phyloP scores from a whole-genome alignment of 2,113 vertebrate genomes.

The Scopus umbretta region DNA sequence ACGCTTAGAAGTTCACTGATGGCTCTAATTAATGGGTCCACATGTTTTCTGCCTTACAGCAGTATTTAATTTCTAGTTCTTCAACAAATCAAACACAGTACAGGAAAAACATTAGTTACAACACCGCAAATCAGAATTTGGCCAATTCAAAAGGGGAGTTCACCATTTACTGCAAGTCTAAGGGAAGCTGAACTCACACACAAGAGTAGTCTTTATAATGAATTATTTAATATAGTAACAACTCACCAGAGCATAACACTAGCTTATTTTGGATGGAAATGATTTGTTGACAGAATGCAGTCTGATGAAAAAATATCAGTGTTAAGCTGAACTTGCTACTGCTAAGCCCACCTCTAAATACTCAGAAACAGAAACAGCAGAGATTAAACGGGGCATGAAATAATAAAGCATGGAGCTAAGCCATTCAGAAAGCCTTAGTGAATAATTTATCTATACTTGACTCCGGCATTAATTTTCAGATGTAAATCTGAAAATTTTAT shows the following conservation, averaged over 20 bases:
- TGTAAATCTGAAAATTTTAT: neutral
- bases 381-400: slow-evolving; percentile 17
- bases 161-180: neutral
- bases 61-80: neutral
- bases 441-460: neutral
- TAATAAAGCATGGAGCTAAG: neutral
- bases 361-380: neutral
- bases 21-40: neutral
- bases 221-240: neutral
- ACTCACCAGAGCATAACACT: neutral
- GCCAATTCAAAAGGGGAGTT: neutral
- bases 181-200: neutral
- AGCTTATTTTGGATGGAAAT: neutral
- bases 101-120: neutral
- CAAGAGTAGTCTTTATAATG: neutral
- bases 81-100: neutral
- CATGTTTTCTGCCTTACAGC: slow-evolving; percentile 14
- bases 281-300: neutral
- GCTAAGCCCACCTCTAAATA: neutral
- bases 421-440: neutral
- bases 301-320: neutral
- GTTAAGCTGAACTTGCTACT: neutral
- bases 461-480: neutral
- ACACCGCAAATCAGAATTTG: neutral
- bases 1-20: neutral